Base-by-base conservation (phyloP, 1,140 invertebrate species). In the Heliconius nattereri region DNA sequence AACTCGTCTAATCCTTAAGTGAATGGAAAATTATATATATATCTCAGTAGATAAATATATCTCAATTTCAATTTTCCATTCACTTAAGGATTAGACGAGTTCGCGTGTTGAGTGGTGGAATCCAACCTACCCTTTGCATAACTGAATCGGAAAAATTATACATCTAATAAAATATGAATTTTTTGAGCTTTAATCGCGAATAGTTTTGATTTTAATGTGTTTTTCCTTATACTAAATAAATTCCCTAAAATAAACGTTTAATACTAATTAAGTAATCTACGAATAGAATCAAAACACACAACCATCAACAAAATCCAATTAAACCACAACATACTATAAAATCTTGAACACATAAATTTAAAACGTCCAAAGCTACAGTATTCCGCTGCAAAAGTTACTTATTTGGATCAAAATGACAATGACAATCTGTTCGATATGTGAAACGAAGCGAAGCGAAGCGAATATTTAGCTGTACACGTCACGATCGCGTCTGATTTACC, bases 401-500 rank as follows among this genome's bases (percentile, higher is more conserved):
- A 66, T 66, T 66, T 29, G 60, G 60, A 66, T 66, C 60, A 66
- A 66, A 66, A 66, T 29, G 60, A 66, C 60, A 66, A 77, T 77
- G 76, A 77, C 76, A 54, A 77, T 77, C 76, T 71, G 66, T 52
- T 71, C 8, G 45, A 52, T 52, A 72, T 77, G 45, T 77, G 66
- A 54, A 74, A 45, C 72, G 54, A 70, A 71, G 72, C 78, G 72
- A 70, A 52, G 49, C 49, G 49, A 52, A 19, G 49, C 49, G 49
- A 72, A 74, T 78, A 77, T 77, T 77, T 77, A 77, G 76, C 76
- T 77, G 70, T 71, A 40, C 66, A 66, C 40, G 80, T 81, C 76
- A 78, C 52, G 37, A 75, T 81, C 79, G 45, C 52, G 73, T 49
- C 73, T 75, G 79, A 80, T 80, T 76, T 78, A 78, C 72, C 73